Evolutionary conservation across 2,113 vertebrate genomes (phyloP), one percentile per base, ranked within the genome.

Genomic region (Maccullochella peelii): DNA sequence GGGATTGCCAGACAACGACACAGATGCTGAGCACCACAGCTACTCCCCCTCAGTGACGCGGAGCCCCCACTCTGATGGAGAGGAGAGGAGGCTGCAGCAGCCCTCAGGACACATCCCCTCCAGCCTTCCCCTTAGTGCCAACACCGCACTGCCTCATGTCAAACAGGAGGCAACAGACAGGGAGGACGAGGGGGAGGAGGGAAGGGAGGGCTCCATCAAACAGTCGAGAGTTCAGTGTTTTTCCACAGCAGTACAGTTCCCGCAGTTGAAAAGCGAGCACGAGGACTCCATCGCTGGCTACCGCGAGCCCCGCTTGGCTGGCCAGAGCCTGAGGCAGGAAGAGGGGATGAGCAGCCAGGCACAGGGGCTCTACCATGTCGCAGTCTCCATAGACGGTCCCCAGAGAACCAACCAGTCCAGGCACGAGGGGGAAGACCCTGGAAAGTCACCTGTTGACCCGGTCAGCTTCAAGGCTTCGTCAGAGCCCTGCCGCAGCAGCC

Each of bases 1-100:
- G 80, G 98, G 98, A 5, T 72, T 96, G 0, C 98, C 97, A 81
- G 98, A 99, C 85, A 97, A 97, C 0, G 97, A 99, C 91, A 96
- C 96, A 0, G 98, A 99, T 54, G 92, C 94, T 0, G 98, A 99
- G 89, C 96, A 95, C 74, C 95, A 93, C 2, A 84, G 91, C 0
- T 94, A 94, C 62, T 95, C 93, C 21, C 95, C 93, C 14, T 93
- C 94, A 27, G 73, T 61, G 59, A 93, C 88, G 0, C 95, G 58
- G 85, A 98, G 97, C 93, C 97, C 97, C 0, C 73, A 90, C 50
- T 98, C 97, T 0, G 98, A 99, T 0, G 47, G 89, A 0, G 97
- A 98, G 86, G 97, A 98, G 68, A 93, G 89, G 91, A 97, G 97
- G 75, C 95, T 94, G 0, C 20, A 73, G 0, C 81, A 93, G 0